Conservation (phyloP, 2,797 vertebrate genomes). For the Eospalax fontanierii region DNA sequence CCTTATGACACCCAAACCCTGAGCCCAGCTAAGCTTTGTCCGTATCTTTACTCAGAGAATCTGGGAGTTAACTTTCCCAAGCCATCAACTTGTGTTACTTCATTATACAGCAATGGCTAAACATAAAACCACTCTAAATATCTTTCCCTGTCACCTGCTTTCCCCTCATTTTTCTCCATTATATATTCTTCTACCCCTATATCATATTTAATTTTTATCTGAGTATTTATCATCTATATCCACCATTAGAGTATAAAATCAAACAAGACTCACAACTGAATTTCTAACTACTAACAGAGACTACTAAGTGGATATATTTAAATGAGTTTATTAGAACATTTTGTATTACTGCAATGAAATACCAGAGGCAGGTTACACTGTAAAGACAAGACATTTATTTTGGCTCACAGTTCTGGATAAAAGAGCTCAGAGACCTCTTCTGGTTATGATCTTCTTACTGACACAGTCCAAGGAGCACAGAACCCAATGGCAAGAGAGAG, state of each 20-base stretch:
- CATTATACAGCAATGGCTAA: not conserved
- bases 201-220: constrained; percentile 21
- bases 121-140: not conserved
- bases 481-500: not conserved
- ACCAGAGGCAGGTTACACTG: not conserved
- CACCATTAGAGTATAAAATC: not conserved
- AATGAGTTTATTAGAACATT: too few relatives aligned
- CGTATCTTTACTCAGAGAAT: not conserved
- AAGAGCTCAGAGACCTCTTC: not conserved
- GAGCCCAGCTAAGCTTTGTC: not conserved
- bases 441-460: not conserved
- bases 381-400: not conserved
- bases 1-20: not conserved
- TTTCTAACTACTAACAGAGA: too few relatives aligned
- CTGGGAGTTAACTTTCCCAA: not conserved
- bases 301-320: too few relatives aligned
- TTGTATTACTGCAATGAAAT: not conserved
- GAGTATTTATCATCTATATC: not conserved
- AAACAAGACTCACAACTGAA: not conserved
- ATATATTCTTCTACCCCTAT: not conserved
- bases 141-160: not conserved
- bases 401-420: not conserved
- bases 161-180: not conserved
- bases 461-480: not conserved
- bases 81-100: not conserved